Percentiles rank a stretch among this genome's conserved stretches.
Conservation (phyloP, 2,888 invertebrate genomes). For the Lacanobia oleracea region DNA sequence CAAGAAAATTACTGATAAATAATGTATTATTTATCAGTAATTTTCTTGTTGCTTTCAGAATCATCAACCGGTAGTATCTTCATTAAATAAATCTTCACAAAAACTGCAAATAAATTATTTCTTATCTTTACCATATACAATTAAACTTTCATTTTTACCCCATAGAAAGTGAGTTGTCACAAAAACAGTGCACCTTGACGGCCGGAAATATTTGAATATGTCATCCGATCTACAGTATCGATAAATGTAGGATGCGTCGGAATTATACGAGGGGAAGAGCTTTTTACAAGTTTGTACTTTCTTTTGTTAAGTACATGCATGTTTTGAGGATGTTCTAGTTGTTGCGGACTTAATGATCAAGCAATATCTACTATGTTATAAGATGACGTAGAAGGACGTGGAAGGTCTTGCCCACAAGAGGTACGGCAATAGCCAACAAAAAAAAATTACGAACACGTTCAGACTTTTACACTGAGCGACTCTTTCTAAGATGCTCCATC, state of each 20-base stretch:
- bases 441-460: too few species aligned
- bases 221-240: slow-evolving; percentile 55
- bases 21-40: too few species aligned
- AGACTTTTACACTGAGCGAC: too few species aligned
- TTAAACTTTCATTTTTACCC: slow-evolving; percentile 54
- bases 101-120: slow-evolving; percentile 17
- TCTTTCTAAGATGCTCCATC: too few species aligned
- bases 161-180: slow-evolving; percentile 56
- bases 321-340: background rate
- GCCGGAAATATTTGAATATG: slow-evolving; percentile 61
- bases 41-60: too few species aligned
- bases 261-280: slow-evolving; percentile 6
- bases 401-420: too few species aligned
- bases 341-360: background rate
- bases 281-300: slow-evolving; percentile 25
- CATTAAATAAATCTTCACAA: background rate
- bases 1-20: too few species aligned
- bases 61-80: too few species aligned
- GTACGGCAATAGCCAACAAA: too few species aligned
- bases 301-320: background rate
- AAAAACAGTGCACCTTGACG: slow-evolving; percentile 58
- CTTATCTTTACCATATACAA: slow-evolving; percentile 16
- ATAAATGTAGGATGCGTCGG: slow-evolving; percentile 49
- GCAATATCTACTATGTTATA: too few species aligned
- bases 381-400: too few species aligned